Evolutionary conservation across 2,888 invertebrate genomes (phyloP), one percentile per base, ranked within the genome.

Genomic region (Ochlodes sylvanus): DNA sequence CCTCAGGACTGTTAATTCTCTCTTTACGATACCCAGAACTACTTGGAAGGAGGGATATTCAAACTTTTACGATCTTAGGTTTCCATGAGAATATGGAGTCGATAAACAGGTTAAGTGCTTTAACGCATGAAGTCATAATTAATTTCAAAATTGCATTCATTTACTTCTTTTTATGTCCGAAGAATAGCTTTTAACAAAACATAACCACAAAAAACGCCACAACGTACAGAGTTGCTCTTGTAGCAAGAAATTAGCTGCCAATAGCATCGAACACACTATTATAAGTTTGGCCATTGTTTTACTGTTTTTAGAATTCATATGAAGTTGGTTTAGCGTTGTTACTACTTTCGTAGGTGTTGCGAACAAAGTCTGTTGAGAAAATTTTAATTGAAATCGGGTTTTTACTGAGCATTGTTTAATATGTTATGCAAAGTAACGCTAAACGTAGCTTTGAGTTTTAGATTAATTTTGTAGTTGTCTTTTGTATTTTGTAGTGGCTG

Each of bases 221-320:
- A 89, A 84, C 84, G 77, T 79, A 78, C 80, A 78, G 60, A 69
- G 83, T 82, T 81, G 84, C 83, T 80, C 75, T 77, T 78, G 81
- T 78, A 83, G 83, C 83, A 88, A 88, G 88, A 87, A 92, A 92
- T 92, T 92, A 92, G 86, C 92, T 92, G 92, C 91, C 92, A 92
- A 89, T 90, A 86, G 88, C 92, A 92, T 81, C 82, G 82, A 87
- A 87, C 87, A 89, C 86, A 90, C 91, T 90, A 90, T 92, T 92
- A 92, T 90, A 90, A 92, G 90, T 91, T 91, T 77, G 82, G 73
- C 77, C 79, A 87, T 90, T 92, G 92, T 90, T 90, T 89, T 85
- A 70, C 83, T 82, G 88, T 91, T 91, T 91, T 90, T 88, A 87
- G 84, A 86, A 87, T 82, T 82, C 80, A 80, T 79, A 78, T 79